These are phyloP conservation scores for Bombus difficillimus DNA, from an alignment of 1,140 invertebrate species.

Conservation along the genomic window DNA sequence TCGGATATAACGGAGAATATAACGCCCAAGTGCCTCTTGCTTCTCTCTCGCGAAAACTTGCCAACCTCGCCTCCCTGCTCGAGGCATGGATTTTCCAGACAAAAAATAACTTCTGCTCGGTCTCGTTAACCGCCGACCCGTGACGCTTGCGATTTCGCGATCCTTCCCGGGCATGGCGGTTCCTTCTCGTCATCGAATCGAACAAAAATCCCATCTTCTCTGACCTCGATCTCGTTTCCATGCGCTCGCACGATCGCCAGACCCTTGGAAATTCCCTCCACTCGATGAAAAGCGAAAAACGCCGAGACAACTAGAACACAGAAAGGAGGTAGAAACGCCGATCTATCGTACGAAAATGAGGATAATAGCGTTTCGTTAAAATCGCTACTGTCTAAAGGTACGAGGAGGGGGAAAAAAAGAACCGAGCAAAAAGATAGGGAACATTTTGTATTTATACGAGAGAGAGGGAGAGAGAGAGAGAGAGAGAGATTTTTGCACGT, in stretches of 20 bases:
- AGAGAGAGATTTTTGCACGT: no score
- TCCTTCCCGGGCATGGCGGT: no score
- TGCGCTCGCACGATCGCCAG: background rate
- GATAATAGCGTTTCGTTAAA: background rate
- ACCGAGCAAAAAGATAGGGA: accelerated
- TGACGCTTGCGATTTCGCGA: background rate
- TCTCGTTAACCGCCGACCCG: background rate
- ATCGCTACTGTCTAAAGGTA: background rate
- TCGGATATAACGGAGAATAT: conserved; percentile 55
- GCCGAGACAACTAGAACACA: background rate
- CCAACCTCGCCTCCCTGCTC: background rate
- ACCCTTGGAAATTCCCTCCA: background rate
- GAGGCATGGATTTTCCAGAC: background rate
- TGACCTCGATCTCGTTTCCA: background rate
- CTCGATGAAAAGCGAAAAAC: background rate
- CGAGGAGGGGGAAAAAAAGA: accelerated
- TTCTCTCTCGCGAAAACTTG: conserved; percentile 5
- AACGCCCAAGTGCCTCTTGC: conserved; percentile 39
- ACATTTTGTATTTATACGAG: no score
- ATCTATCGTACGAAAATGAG: background rate
- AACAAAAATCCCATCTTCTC: background rate
- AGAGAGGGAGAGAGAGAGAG: no score
- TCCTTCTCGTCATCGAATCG: background rate
- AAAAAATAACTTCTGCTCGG: conserved; percentile 12
- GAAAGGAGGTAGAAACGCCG: background rate